Evolutionary conservation across 37 sponge, comb jelly and placozoan species (phyloP).

Genomic region (Agelas oroides): DNA sequence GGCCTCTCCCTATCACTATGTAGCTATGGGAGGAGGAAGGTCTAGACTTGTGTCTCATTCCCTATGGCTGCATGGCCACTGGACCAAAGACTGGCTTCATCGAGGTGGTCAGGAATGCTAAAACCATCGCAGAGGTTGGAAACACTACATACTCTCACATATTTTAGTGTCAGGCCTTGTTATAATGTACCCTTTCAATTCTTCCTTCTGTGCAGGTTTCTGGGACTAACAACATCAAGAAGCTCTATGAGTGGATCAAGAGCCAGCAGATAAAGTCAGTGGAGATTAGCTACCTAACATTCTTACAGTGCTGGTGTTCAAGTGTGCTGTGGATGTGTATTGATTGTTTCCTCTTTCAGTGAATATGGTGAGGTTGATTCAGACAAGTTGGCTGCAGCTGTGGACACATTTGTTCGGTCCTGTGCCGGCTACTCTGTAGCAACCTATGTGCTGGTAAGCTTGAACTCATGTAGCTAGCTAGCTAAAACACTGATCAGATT

Average conservation of each 20-base stretch:
- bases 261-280: constrained; percentile 55
- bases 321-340: no score
- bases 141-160: no score
- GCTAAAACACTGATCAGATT: no score
- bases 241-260: constrained; percentile 62
- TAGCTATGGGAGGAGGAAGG: constrained; percentile 89
- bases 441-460: constrained; percentile 87
- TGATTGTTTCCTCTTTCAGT: no score
- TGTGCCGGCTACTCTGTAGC: constrained; percentile 98
- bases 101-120: constrained; percentile 90
- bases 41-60: constrained; percentile 85
- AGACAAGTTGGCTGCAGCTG: constrained; percentile 64
- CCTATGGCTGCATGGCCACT: constrained; percentile 97
- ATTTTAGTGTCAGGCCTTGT: no score
- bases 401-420: constrained; percentile 80
- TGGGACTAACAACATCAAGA: constrained; percentile 4
- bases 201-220: background rate
- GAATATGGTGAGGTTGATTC: constrained; percentile 55
- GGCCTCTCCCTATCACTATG: background rate
- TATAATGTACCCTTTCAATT: no score
- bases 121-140: constrained; percentile 85
- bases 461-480: no score
- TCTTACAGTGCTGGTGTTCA: no score
- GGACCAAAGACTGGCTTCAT: constrained; percentile 88
- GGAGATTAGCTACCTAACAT: no score